phyloP scores from a whole-genome alignment of 37 sponge, comb jelly and placozoan species.

The Hexactinellida sp. region DNA sequence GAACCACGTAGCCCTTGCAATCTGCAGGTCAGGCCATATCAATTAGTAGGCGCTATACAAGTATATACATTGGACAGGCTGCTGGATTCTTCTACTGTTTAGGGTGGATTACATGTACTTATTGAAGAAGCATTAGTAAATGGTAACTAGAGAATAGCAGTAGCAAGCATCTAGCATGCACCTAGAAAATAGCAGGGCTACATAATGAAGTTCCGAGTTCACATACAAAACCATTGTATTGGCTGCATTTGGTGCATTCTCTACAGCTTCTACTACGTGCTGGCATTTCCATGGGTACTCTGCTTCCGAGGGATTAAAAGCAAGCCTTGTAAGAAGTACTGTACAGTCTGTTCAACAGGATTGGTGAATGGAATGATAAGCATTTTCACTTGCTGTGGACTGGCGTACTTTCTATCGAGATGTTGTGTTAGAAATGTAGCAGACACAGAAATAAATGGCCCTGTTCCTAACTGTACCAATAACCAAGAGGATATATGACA shows the following conservation, averaged over 20 bases:
- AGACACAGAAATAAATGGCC: neutral
- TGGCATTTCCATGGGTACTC: neutral
- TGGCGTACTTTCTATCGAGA: neutral
- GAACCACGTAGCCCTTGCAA: too few relatives aligned
- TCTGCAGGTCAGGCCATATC: neutral
- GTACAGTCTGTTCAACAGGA: neutral
- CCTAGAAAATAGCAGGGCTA: neutral
- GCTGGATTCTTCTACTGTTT: neutral
- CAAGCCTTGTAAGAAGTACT: slow-evolving; percentile 11
- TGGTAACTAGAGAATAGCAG: neutral
- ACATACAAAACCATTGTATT: slow-evolving; percentile 14
- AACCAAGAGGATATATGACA: neutral
- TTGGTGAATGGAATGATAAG: neutral
- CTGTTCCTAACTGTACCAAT: neutral
- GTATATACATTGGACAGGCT: neutral
- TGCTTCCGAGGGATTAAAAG: neutral
- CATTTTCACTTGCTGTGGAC: neutral
- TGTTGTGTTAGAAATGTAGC: slow-evolving; percentile 5
- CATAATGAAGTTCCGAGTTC: slow-evolving; percentile 3
- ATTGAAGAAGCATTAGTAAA: neutral
- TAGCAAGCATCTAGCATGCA: neutral
- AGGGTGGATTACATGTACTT: neutral
- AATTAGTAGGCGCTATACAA: neutral
- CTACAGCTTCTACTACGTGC: neutral
- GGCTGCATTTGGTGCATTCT: slow-evolving; percentile 8